Evolutionary conservation across 2,888 invertebrate species (phyloP), one percentile per base, ranked within the genome.

Genomic region (Amblyjoppa fuscipennis): DNA sequence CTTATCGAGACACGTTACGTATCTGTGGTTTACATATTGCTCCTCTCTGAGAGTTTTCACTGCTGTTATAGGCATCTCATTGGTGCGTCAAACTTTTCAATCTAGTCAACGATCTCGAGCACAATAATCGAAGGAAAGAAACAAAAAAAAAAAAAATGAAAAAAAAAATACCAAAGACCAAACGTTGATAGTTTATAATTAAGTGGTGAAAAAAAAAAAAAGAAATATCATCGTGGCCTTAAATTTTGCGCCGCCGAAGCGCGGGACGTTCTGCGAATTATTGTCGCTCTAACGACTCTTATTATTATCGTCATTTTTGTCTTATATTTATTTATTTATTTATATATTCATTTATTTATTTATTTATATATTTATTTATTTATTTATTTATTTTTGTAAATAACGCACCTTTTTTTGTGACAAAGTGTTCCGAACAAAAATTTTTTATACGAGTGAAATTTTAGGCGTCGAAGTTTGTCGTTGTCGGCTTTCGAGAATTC

Each of bases 201-300:
- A 69, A 45, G 7, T 45, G 2, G 2, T 2, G 49, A 69, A 69
- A 49, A 34, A 34, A 6, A 3, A 31, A 5, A 69, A 28, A 59
- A 11, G 38, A 16, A 79, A 79, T 34, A 85, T 31, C 61, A 31
- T 64, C 28, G 85, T 80, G 85, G 71, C 83, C 83, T 83, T 85
- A 61, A 64, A 25, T 71, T 66, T 56, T 71, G 25, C 64, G 51
- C 51, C 71, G 64, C 70, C 71, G 38, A 56, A 69, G 38, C 53
- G 38, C 51, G 53, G 25, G 11, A 41, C 28, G 16, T 76, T 38
- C 25, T 2, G 56, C 51, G 31, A 3, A 61, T 20, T 31, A 51
- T 49, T 13, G 1, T 61, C 34, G 45, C 31, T 45, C 13, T 59
- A 3, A 49, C 41, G 5, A 38, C 59, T 71, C n/a, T 70, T 34